Percentiles rank a stretch among this genome's conserved stretches.
Evolutionary conservation across 2,888 invertebrate species (phyloP).

Genomic region (Lasius platythorax): DNA sequence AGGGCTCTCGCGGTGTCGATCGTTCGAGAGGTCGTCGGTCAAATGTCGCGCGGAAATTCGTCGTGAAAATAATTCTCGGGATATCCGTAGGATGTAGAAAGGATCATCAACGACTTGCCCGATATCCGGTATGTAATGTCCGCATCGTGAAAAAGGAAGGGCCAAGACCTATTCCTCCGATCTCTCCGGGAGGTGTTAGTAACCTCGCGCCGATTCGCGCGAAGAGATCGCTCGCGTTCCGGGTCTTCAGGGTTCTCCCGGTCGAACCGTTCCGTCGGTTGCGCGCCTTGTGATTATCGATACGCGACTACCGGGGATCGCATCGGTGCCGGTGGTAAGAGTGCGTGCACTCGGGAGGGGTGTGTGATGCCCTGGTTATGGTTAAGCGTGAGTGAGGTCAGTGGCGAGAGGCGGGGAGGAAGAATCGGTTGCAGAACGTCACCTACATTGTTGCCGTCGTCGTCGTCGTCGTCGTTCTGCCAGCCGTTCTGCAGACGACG

Average conservation of each 20-base stretch:
- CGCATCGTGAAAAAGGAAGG: neutral
- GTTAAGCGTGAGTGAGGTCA: constrained; percentile 84
- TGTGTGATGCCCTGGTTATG: constrained; percentile 84
- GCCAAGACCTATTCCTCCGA: neutral
- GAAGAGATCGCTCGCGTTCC: neutral
- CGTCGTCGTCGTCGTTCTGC: constrained; percentile 39
- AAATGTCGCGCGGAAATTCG: neutral
- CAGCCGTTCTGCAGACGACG: constrained; percentile 53
- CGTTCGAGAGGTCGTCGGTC: neutral
- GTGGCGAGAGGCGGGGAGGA: constrained; percentile 80
- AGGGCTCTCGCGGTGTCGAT: constrained; percentile 10
- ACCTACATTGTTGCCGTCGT: constrained; percentile 33
- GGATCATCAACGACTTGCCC: neutral
- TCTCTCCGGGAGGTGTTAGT: neutral
- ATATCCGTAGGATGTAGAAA: neutral
- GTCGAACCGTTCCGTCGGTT: constrained; percentile 30
- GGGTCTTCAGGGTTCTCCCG: neutral
- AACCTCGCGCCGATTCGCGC: constrained; percentile 5
- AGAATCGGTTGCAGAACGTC: constrained; percentile 59
- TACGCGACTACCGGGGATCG: constrained; percentile 67
- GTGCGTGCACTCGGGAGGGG: constrained; percentile 77
- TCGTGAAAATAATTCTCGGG: neutral
- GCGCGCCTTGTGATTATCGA: constrained; percentile 66
- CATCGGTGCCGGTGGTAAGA: constrained; percentile 72
- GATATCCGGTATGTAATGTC: neutral